A percentile compares a stretch with the other conserved stretches of the same genome.
These are phyloP conservation scores for Euura lappo DNA, from an alignment of 1,140 invertebrate species.

Conservation along the genomic window DNA sequence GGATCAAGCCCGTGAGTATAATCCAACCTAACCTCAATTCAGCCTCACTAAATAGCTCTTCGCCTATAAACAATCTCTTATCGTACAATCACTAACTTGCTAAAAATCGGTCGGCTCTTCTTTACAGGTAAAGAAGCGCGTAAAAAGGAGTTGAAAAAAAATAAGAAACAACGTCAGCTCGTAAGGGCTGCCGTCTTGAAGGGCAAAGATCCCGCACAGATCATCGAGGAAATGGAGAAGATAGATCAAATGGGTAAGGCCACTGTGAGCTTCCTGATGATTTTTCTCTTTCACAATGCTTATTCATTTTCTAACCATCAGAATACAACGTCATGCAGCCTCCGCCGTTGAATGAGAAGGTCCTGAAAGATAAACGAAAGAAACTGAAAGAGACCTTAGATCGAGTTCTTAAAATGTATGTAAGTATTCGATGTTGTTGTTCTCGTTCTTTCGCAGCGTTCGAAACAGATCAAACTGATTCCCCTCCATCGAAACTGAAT, in stretches of 20 bases:
- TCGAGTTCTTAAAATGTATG: slow-evolving; percentile 93
- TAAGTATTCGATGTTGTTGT: slow-evolving; percentile 66
- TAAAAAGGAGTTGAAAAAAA: slow-evolving; percentile 97
- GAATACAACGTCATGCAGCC: slow-evolving; percentile 95
- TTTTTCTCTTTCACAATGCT: slow-evolving; percentile 22
- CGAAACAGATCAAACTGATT: too few relatives aligned
- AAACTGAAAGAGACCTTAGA: slow-evolving; percentile 96
- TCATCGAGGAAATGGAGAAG: slow-evolving; percentile 95
- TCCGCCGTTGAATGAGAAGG: slow-evolving; percentile 94
- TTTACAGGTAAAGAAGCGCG: slow-evolving; percentile 92
- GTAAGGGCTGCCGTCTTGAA: slow-evolving; percentile 96
- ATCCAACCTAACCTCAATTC: slow-evolving; percentile 13
- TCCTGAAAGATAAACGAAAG: slow-evolving; percentile 94
- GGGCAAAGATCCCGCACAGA: slow-evolving; percentile 95
- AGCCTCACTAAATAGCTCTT: too few relatives aligned
- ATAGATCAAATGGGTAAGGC: slow-evolving; percentile 95
- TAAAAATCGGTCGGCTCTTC: slow-evolving; percentile 17
- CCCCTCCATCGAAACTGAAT: too few relatives aligned
- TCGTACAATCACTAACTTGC: slow-evolving; percentile 21
- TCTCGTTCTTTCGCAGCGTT: too few relatives aligned
- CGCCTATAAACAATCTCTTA: neutral
- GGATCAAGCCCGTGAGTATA: slow-evolving; percentile 93
- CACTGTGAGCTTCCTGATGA: slow-evolving; percentile 2
- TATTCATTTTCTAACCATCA: slow-evolving; percentile 45
- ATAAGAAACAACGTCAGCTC: slow-evolving; percentile 95